Evolutionary conservation across 1,140 invertebrate genomes (phyloP), one percentile per base, ranked within the genome.

Genomic region (Drosophila saltans): DNA sequence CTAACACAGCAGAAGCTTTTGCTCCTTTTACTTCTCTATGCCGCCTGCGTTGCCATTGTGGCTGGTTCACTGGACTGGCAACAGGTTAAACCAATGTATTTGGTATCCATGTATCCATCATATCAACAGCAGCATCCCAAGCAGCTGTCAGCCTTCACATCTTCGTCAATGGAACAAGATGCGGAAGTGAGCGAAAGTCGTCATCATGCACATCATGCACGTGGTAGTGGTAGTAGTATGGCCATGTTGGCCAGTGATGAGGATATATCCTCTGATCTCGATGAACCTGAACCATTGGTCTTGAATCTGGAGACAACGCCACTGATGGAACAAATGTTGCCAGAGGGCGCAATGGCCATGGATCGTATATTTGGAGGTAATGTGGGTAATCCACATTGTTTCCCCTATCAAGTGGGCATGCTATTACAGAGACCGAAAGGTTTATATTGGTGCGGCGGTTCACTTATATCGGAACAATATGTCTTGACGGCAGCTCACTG

Each of bases 401-500:
- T 92, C 45, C 92, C 92, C 39, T 93, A 93, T 72, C 92, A 93
- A 74, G 92, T 91, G 21, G 92, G 92, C 26, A 81, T 93, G 66
- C 74, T 92, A 28, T 68, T 92, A 45, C 90, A 92, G 55, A 68
- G 91, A 5, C 91, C 91, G 1, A 90, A 91, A 59, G 91, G 91
- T 66, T 77, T 92, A 0, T 91, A 92, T 60, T 92, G 91, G 91
- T 96, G 95, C 82, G 94, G 95, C 21, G 94, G 94, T 1, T 93
- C 94, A 2, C 91, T 95, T 39, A 94, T 95, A 78, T 94, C 93
- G 57, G 75, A 90, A 30, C 91, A 92, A 75, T 94, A 93, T 82
- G 93, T 95, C 7, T 70, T 95, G 21, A 95, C 94, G 2, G 94
- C 94, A 1, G 94, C 94, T 11, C 94, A 95, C 81, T 95, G 94